Percentiles rank a stretch among this genome's conserved stretches.
phyloP scores from a whole-genome alignment of 1,140 invertebrate species.

The Solenopsis invicta region DNA sequence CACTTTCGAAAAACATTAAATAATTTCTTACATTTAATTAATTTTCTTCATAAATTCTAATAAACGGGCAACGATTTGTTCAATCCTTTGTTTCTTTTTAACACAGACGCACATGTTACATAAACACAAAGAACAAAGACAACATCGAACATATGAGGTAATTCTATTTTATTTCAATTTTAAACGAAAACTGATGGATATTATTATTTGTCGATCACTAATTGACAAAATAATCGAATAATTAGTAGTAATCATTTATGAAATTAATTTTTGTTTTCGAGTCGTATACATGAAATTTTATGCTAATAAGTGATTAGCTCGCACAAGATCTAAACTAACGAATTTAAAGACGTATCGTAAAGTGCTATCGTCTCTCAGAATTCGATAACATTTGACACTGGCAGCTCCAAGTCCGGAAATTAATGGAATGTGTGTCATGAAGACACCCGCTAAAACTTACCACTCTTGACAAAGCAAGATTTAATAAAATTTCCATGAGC shows the following conservation, averaged over 20 bases:
- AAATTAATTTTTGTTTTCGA: slow-evolving; percentile 13
- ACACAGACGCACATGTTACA: background rate
- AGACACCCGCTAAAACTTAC: slow-evolving; percentile 23
- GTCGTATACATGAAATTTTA: background rate
- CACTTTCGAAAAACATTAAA: background rate
- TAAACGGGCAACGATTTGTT: too few relatives aligned
- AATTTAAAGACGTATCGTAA: slow-evolving; percentile 24
- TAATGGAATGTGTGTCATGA: slow-evolving; percentile 16
- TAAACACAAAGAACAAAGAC: background rate
- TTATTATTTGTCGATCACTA: background rate
- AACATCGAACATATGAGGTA: background rate
- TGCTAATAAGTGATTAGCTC: background rate
- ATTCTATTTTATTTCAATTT: background rate
- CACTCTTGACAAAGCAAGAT: background rate
- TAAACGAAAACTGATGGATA: background rate
- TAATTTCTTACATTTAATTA: background rate
- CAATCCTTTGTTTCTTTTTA: background rate
- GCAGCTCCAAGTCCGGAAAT: slow-evolving; percentile 62
- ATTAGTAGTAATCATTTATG: background rate
- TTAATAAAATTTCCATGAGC: background rate
- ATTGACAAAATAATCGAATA: background rate
- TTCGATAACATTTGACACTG: slow-evolving; percentile 76
- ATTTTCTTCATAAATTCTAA: background rate
- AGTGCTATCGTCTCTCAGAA: slow-evolving; percentile 63
- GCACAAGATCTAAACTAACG: slow-evolving; percentile 21